Evolutionary conservation across 2,797 vertebrate genomes (phyloP), one percentile per base, ranked within the genome.

Genomic region (Cirrhinus molitorella): DNA sequence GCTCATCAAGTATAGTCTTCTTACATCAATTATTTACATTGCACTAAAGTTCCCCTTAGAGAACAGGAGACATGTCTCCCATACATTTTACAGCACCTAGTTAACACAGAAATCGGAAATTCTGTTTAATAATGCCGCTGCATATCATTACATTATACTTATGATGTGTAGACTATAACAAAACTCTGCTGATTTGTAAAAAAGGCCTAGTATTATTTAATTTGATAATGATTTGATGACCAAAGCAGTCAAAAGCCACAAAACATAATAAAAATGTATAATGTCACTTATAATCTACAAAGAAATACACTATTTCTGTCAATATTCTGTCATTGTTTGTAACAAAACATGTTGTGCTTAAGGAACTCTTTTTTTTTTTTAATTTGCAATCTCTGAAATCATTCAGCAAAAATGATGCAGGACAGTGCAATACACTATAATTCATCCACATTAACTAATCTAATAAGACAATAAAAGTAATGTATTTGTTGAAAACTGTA

Each of bases 1-100:
- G 9, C 87, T 96, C 51, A 92, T 96, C 74, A 95, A 95, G 96
- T 96, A 95, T 87, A 89, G 23, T 71, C 34, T 73, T 73, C 67
- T 34, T 0, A 57, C 21, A 53, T 85, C 19, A 73, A 45, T 83
- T 82, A 85, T 85, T 79, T 73, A 85, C 43, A 45, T 45, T 34
- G 47, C 53, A 61, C 49, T 47, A 19, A 55, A 63, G 45, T 67
- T 66, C 23, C 43, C 51, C 25, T 25, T 51, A 37, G 57, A 74
- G 57, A 75, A 65, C 28, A 53, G 23, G 10, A 65, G 23, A 34
- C 13, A 31, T 25, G 28, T 16, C 17, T 31, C n/a, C n/a, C 34
- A 25, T 65, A 21, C 34, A 55, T 67, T 43, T 43, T 21, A 19
- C 11, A 37, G 19, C 45, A 59, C 57, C 17, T 43, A 10, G 1